Base-by-base conservation (phyloP, 2,888 invertebrate species). In the Vandiemenella viatica region DNA sequence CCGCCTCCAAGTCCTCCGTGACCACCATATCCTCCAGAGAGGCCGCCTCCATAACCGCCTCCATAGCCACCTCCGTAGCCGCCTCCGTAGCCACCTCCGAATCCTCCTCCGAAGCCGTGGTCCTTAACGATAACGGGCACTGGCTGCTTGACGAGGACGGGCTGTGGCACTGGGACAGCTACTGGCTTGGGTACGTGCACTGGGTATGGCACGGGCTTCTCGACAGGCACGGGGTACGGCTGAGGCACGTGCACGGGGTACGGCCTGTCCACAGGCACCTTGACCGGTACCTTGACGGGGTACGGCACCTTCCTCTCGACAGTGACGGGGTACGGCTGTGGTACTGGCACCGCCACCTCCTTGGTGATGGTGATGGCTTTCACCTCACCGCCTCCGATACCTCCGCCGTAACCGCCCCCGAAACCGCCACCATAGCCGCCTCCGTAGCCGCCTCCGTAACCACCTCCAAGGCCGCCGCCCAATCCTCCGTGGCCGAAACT, bases 251-350 rank as follows among this genome's bases (percentile, higher is more conserved):
- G 32, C 32, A 32, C 32, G 32, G 32, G 32, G 32, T 51, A 53
- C 10, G 51, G 53, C 19, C 48, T 50, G 44, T 50, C 83, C 19
- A 77, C 76, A 7, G 51, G 54, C 4, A 51, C 51, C 4, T 41
- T 32, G 49, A 82, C 80, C 57, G 74, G 73, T 47, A 75, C 65
- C 54, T 65, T 65, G 26, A 49, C 63, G 0, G 58, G 54, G 50
- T 62, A 62, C n/a, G 59, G 64, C 15, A 65, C 47, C 51, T 64
- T 62, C 56, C 64, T 65, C 46, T 64, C 64, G 7, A 49, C 49
- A 6, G 26, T 18, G 1, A 65, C 65, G n/a, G 65, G 65, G 45
- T 65, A 65, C 1, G 65, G 65, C 4, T 62, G 63, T 1, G 67
- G 66, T 8, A 66, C 50, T 15, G 50, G 52, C 15, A 52, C 50